Base-by-base conservation (phyloP, 2,113 vertebrate species). In the Porphyrio hochstetteri region DNA sequence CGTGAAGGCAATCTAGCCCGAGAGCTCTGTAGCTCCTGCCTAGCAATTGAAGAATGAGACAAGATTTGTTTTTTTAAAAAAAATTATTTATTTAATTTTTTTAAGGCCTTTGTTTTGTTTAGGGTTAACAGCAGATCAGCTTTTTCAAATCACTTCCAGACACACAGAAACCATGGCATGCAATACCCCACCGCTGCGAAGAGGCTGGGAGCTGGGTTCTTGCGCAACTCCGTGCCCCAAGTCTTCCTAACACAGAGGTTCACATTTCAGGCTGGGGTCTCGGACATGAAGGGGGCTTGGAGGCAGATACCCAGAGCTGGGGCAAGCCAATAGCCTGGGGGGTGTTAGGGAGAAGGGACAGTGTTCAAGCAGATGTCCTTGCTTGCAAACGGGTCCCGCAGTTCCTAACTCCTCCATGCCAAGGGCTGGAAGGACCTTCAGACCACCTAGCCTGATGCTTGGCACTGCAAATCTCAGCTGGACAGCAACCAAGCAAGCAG, bases 131-230 rank as follows among this genome's bases (percentile, higher is more conserved):
- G 80, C 92, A 87, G 96, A 96, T 93, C 1, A 5, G 78, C 86
- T 95, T 76, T 86, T 92, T 75, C 95, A 97, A 97, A 97, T 97
- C 96, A 97, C 75, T 97, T 97, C 97, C 97, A 97, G 97, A 96
- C 96, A 89, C 92, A 80, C 74, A 84, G 85, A 92, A 92, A 86
- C 92, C 84, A 57, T 92, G 94, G 96, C 96, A 93, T 97, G 94
- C 97, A 96, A 93, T 33, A 92, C 91, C 88, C 92, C 94, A 50
- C 53, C 5, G 21, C 95, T 69, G 38, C 12, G 42, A 78, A 80
- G 31, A 90, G 89, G 84, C 81, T 95, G 89, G 16, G 70, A 92
- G 94, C 90, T 19, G 86, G 68, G 86, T 33, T 87, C 91, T 97
- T 96, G 88, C 59, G 3, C 93, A 96, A 96, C 29, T n/a, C 35